Base-by-base conservation (phyloP, 2,113 vertebrate species). In the Glaucomys volans region DNA sequence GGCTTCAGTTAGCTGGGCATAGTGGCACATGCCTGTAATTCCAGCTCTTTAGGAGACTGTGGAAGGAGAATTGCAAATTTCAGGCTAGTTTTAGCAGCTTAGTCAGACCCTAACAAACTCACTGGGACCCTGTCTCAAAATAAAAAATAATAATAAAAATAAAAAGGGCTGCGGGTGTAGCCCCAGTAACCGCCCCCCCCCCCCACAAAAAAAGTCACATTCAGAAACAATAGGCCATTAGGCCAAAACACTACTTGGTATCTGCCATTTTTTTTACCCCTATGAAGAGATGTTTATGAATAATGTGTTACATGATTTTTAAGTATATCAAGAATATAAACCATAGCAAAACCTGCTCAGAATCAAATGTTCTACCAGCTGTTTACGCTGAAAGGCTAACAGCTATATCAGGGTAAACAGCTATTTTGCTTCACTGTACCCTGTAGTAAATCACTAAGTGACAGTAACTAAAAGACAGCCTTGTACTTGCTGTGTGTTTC, bases 331-430 rank as follows among this genome's bases (percentile, higher is more conserved):
- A 81, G 26, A 90, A 76, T 76, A 2, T 72, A 87, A 91, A 37
- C 66, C 83, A 96, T 14, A 59, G 87, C 77, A 57, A 93, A 90
- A 95, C 50, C 37, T 83, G 18, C 66, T 93, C 52, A 84, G 44
- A 90, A 94, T 97, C 57, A 90, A 93, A 64, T 72, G 20, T 76
- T 89, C 86, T 71, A 89, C 74, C 47, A 94, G 74, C 72, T 95
- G 40, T 87, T 96, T 94, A 82, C 67, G 54, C 22, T 95, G 54
- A 76, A 85, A 87, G 4, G 7, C 30, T 95, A 92, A 86, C 12
- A 87, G 64, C 26, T 90, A 90, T 81, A n/a, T n/a, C n/a, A n/a
- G n/a, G n/a, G n/a, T n/a, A n/a, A n/a, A n/a, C n/a, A n/a, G 64
- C 26, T 90, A 90, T 81, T 84, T 92, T 87, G n/a, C 32, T 93